phyloP scores from a whole-genome alignment of 2,797 vertebrate genomes.

The Argya squamiceps region DNA sequence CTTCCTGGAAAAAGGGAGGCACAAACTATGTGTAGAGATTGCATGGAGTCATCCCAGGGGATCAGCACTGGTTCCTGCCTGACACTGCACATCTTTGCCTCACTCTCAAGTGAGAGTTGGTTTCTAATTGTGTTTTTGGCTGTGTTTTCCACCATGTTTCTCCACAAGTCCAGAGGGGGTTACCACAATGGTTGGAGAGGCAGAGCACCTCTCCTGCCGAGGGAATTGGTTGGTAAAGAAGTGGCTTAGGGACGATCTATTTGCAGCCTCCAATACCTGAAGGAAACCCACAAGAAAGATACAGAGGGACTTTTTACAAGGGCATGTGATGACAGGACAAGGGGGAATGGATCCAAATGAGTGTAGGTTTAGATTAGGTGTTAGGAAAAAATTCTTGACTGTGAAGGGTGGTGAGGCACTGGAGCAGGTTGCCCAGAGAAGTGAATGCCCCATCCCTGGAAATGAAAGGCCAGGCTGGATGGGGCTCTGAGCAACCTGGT shows the following conservation, averaged over 20 bases:
- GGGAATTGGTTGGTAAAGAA: neutral
- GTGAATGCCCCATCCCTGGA: neutral
- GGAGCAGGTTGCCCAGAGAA: neutral
- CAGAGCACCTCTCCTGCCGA: accelerated
- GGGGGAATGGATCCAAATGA: neutral
- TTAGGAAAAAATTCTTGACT: neutral
- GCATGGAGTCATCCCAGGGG: neutral
- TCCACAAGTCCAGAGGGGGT: neutral
- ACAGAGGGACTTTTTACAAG: neutral
- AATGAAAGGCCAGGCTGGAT: neutral
- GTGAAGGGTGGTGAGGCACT: neutral
- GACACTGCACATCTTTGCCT: accelerated
- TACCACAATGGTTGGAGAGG: neutral
- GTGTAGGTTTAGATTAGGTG: neutral
- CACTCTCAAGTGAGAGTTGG: accelerated
- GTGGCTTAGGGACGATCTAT: neutral
- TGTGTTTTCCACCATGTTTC: neutral
- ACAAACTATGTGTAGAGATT: neutral
- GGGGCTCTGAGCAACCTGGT: neutral
- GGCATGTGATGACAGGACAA: neutral
- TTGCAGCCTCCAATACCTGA: neutral
- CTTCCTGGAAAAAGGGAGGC: neutral
- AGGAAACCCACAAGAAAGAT: neutral
- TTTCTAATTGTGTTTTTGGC: accelerated
- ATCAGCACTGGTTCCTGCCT: accelerated